Base-by-base conservation (phyloP, 2,113 vertebrate species). In the Solenodon paradoxus region DNA sequence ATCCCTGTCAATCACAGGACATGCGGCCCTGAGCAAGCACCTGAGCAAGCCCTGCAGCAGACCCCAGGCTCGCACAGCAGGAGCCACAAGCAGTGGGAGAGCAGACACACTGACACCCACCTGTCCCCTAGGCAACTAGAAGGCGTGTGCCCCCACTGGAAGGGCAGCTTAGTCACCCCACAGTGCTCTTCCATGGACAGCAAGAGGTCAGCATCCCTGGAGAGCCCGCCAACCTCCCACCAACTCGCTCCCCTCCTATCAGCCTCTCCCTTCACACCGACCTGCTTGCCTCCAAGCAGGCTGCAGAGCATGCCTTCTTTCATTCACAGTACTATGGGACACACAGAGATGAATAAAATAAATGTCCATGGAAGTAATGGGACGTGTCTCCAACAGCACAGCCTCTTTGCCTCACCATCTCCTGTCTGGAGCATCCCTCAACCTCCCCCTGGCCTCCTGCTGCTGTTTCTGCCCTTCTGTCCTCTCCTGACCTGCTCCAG, bases 351-450 rank as follows among this genome's bases (percentile, higher is more conserved):
- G 20, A 42, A 26, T 42, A 66, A 55, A 86, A 69, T 49, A 69
- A 55, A 75, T 3, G 7, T 20, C 13, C 24, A 3, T 2, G 16
- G 24, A 63, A n/a, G n/a, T 24, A 38, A 42, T 38, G 20, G 26
- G 57, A 6, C 4, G 0, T 40, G 35, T 5, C 16, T 1, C 61
- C 59, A 40, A 12, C 2, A 28, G 30, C 24, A 22, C 9, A 2
- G 13, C 22, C 49, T 61, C 45, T 35, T 82, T 0, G 1, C 32
- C 13, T 10, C 10, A 22, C 88, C 53, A 28, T 5, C 49, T 47
- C 57, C 57, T 9, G 0, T 35, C 40, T 15, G 42, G 51, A 59
- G 13, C 35, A 53, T 42, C 24, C 55, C 0, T 0, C 5, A 32
- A 35, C 51, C 16, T 87, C 20, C 13, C 38, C 24, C 16, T 9